Evolutionary conservation across 1,140 invertebrate genomes (phyloP), one percentile per base, ranked within the genome.

Genomic region (Nasonia vitripennis): DNA sequence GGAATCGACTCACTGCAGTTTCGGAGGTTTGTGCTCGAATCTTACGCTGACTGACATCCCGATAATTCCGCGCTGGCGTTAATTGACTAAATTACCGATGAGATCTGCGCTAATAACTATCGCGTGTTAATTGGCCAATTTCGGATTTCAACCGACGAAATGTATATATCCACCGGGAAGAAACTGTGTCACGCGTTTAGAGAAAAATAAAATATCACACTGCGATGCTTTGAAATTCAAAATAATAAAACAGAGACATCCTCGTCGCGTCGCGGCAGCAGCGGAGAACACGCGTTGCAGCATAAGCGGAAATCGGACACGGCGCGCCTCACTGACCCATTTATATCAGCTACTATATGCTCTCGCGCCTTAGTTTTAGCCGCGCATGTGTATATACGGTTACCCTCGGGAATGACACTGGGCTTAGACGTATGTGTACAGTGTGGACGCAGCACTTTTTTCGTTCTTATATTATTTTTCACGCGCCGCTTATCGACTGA

Each of bases 231-330:
- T n/a, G 17, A 45, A 62, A 62, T 62, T n/a, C 17, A 62, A 62
- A 62, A 62, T 62, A 62, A 62, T 62, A 62, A 62, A 62, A 62
- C 55, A 62, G 55, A 20, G 14, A 17, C 17, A 62, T 62, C 55
- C 14, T 62, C 55, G 7, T 62, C 20, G 17, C 6, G 77, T 20
- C 37, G 27, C 23, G 23, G 81, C 41, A 74, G 78, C 82, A 75
- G 77, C 3, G 3, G 55, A 62, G 55, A 62, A 5, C 17, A n/a
- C 17, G 20, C 17, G 17, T 17, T 62, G 55, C 55, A 62, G 55
- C 7, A 62, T 88, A 86, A 88, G 85, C 87, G 80, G 88, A 87
- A 89, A 89, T 89, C 83, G 84, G 89, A 90, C 70, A 89, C 89
- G 6, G 62, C 14, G 79, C 70, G 81, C 31, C 80, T 68, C 78